These are phyloP conservation scores for Delphinapterus leucas DNA, from an alignment of 2,113 vertebrate species.

Conservation along the genomic window DNA sequence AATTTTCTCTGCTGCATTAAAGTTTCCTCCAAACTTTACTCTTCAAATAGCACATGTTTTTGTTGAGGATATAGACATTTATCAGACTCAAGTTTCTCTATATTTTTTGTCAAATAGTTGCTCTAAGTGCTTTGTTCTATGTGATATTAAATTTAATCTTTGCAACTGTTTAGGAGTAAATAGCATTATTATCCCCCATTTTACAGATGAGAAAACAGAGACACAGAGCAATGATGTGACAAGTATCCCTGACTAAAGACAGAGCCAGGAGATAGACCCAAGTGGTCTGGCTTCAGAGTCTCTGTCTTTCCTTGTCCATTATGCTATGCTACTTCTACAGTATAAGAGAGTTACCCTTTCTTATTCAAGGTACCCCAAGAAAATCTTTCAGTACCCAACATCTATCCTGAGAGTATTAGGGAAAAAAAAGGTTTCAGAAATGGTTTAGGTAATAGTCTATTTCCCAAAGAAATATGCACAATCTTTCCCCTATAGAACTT, in stretches of 20 bases:
- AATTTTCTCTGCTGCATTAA: neutral
- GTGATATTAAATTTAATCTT: neutral
- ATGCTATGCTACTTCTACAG: neutral
- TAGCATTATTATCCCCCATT: neutral
- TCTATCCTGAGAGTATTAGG: neutral
- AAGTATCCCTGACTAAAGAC: neutral
- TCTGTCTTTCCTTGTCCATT: neutral
- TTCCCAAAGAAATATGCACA: neutral
- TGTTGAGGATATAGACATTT: neutral
- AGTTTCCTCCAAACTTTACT: neutral
- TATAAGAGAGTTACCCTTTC: neutral
- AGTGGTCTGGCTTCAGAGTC: neutral
- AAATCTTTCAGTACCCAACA: neutral
- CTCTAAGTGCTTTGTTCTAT: neutral
- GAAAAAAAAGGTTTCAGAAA: neutral
- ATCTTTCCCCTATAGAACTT: neutral
- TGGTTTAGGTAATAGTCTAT: neutral
- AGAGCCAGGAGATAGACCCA: neutral
- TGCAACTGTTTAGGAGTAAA: neutral
- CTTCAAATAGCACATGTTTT: neutral
- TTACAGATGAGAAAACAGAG: neutral
- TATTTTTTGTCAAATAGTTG: neutral
- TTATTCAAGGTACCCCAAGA: neutral
- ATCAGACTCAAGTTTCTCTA: neutral
- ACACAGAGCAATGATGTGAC: neutral